Percentiles rank a stretch among this genome's conserved stretches.
phyloP scores from a whole-genome alignment of 2,888 invertebrate genomes.

The Empis livida region DNA sequence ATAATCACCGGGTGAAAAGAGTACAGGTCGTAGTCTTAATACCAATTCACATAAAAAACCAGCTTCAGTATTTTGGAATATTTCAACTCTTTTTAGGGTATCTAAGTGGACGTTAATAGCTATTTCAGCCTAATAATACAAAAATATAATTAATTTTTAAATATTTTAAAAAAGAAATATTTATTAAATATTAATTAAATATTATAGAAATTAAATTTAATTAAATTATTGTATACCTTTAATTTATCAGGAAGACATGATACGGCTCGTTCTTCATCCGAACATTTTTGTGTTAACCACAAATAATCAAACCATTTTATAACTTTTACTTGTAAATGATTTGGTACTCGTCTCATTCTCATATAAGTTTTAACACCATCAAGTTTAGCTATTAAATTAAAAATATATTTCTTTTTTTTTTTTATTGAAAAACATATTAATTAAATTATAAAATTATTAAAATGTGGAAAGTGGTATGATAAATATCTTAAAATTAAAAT shows the following conservation, averaged over 20 bases:
- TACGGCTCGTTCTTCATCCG: constrained; percentile 92
- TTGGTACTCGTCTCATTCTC: constrained; percentile 91
- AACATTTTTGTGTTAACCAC: constrained; percentile 97
- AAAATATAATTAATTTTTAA: not conserved
- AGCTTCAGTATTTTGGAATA: constrained; percentile 98
- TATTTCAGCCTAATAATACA: constrained; percentile 65
- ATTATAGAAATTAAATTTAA: too few species aligned
- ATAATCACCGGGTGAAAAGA: constrained; percentile 97
- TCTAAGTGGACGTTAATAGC: constrained; percentile 98
- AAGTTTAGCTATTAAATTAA: constrained; percentile 61
- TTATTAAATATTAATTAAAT: too few species aligned
- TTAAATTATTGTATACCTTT: constrained; percentile 40
- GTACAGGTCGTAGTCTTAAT: constrained; percentile 81
- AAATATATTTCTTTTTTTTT: too few species aligned
- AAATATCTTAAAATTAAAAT: too few species aligned
- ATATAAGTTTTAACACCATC: constrained; percentile 98
- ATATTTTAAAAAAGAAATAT: too few species aligned
- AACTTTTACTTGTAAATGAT: constrained; percentile 89
- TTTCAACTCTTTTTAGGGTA: constrained; percentile 93
- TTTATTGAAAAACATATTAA: too few species aligned
- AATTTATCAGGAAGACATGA: constrained; percentile 94
- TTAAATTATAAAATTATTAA: too few species aligned
- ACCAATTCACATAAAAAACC: constrained; percentile 97
- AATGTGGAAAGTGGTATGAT: too few species aligned
- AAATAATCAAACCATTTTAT: constrained; percentile 99